Evolutionary conservation across 35 echinoderm and acorn worm genomes (phyloP), one percentile per base, ranked within the genome.

Genomic region (Patiria miniata): DNA sequence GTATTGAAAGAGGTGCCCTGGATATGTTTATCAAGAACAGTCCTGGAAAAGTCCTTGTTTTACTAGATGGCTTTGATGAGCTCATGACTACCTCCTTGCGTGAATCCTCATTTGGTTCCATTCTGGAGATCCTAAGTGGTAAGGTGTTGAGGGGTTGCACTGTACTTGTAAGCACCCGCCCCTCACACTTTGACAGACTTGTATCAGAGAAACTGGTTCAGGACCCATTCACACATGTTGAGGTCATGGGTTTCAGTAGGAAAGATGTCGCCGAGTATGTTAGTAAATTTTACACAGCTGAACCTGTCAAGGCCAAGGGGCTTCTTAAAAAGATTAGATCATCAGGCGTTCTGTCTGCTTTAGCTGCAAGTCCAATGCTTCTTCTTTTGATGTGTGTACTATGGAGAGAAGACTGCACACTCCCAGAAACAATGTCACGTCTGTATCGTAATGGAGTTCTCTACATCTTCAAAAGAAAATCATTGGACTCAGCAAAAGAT

Each of bases 31-130:
- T 73, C 65, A 2, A 73, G 14, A 34, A 1, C 14, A 73, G 29
- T 34, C 26, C 0, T 32, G 65, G 34, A 10, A 73, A 73, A 10
- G 65, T 73, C 26, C 65, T 73, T 10, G 29, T 73, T 73, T 23
- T 73, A 18, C 29, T 73, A 23, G 65, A 73, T 73, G 65, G 65
- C 65, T 73, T 73, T 73, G 65, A 73, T 73, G 65, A 73, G 65
- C 29, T 73, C 21, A 73, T 22, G 30, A 73, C 65, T 23, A 73
- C 65, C 26, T 32, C 65, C 65, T 23, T 73, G 14, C 10, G 9
- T 30, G 0, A 36, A 73, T 73, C 65, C 21, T 32, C 23, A 73
- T 73, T 73, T 36, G 65, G 65, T 73, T 73, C 65, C 34, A 34
- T 73, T 12, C 65, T 73, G 8, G 8, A 73, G 29, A 73, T 73